Base-by-base conservation (phyloP, 2,888 invertebrate genomes). In the Camptogramma bilineatum region DNA sequence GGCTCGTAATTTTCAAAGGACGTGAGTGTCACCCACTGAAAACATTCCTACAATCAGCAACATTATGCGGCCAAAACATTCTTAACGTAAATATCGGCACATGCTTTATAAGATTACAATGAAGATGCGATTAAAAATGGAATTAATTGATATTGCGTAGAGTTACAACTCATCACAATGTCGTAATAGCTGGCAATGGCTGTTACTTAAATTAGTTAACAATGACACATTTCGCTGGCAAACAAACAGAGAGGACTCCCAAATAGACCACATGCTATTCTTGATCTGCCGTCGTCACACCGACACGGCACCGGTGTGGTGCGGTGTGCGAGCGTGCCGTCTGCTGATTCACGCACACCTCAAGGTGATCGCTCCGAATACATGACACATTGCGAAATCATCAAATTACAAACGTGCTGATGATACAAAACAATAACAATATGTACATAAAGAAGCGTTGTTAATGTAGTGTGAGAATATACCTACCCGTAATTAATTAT, bases 221-320 rank as follows among this genome's bases (percentile, higher is more conserved):
- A 93, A 93, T 93, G 93, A 93, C 93, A 93, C 93, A 93, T 91
- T 87, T 92, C 81, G 87, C 90, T 93, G 93, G 93, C 92, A 93
- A 92, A 92, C 92, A 91, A 90, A 90, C 90, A 79, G 80, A 84
- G 86, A 89, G 86, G 85, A 87, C 84, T 90, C 87, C 85, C 89
- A 93, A 93, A 93, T 92, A 92, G 92, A 87, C 81, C 89, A 82
- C 83, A 83, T 69, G 87, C 93, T 93, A 93, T 93, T 93, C 89
- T 91, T 82, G 86, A 86, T 82, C 84, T 80, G 79, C 80, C 84
- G 80, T 85, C 90, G 90, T 88, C 90, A 89, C 87, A 87, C 89
- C 90, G 90, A 51, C 61, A 57, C 53, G 56, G 61, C 58, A 66
- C 58, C 62, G 66, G 62, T 62, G 62, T 54, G 52, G 88, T 88